Evolutionary conservation across 1,140 invertebrate genomes (phyloP).

Genomic region (Macrobrachium nipponense): DNA sequence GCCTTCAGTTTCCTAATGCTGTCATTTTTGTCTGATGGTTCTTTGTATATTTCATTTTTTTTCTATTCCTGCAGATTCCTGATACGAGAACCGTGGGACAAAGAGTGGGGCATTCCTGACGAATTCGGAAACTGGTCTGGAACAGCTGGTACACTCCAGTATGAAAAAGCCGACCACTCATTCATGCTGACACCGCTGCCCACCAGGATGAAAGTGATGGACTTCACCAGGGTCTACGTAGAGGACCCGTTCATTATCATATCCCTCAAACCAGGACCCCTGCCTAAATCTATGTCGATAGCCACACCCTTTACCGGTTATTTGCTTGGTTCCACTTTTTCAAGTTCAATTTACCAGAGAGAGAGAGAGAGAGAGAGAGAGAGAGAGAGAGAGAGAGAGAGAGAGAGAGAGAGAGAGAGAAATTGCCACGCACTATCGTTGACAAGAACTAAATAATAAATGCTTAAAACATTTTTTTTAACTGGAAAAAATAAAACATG

Average conservation of each 20-base stretch:
- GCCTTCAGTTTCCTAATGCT: no score
- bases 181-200: slow-evolving; percentile 6
- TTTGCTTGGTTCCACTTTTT: no score
- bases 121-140: slow-evolving; percentile 16
- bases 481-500: background rate
- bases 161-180: slow-evolving; percentile 10
- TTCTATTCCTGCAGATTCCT: background rate
- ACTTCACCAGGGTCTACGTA: slow-evolving; percentile 22
- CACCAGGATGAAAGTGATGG: background rate
- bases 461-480: background rate
- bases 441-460: background rate
- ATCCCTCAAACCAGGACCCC: slow-evolving; percentile 13
- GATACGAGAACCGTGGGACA: background rate
- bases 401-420: slow-evolving; percentile 4
- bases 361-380: background rate
- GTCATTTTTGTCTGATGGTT: no score
- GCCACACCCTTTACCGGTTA: slow-evolving; percentile 31
- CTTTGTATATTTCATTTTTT: no score
- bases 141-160: slow-evolving; percentile 8
- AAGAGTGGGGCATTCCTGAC: background rate
- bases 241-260: slow-evolving; percentile 19
- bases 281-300: slow-evolving; percentile 24
- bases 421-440: background rate
- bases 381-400: slow-evolving; percentile 2
- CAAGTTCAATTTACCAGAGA: background rate